Conservation (phyloP, 1,140 invertebrate species). For the Bombus haemorrhoidalis region DNA sequence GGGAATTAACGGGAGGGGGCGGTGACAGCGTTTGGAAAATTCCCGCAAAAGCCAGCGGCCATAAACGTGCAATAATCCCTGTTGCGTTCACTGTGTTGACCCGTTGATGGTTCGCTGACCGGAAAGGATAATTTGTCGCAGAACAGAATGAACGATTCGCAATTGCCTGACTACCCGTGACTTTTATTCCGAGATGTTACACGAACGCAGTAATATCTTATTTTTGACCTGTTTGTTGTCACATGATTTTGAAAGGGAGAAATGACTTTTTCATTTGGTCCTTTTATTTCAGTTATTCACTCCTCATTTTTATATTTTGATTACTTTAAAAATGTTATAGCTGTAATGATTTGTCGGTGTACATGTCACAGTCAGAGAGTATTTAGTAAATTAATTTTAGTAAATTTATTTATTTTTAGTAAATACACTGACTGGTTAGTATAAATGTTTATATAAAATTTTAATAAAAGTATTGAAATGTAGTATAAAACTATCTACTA, state of each 20-base stretch:
- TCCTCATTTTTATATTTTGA: no score
- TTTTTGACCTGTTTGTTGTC: not conserved
- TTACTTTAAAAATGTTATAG: no score
- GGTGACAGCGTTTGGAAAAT: conserved; percentile 21
- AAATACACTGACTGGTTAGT: no score
- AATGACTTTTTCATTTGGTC: no score
- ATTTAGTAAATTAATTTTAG: no score
- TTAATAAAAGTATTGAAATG: no score
- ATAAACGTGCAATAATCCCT: conserved; percentile 23
- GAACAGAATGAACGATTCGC: not conserved
- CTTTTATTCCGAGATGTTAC: not conserved
- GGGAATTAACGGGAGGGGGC: not conserved
- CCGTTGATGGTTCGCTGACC: not conserved
- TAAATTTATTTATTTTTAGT: no score
- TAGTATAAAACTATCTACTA: no score
- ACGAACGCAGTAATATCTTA: not conserved
- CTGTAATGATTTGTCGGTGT: no score
- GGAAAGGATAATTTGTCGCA: conserved; percentile 27
- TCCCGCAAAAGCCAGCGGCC: not conserved
- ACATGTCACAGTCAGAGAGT: no score
- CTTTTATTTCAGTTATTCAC: no score
- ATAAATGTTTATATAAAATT: no score
- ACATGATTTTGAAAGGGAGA: not conserved
- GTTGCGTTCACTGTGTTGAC: not conserved
- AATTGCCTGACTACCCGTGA: not conserved